Base-by-base conservation (phyloP, 2,113 vertebrate genomes). In the Stegastes partitus region DNA sequence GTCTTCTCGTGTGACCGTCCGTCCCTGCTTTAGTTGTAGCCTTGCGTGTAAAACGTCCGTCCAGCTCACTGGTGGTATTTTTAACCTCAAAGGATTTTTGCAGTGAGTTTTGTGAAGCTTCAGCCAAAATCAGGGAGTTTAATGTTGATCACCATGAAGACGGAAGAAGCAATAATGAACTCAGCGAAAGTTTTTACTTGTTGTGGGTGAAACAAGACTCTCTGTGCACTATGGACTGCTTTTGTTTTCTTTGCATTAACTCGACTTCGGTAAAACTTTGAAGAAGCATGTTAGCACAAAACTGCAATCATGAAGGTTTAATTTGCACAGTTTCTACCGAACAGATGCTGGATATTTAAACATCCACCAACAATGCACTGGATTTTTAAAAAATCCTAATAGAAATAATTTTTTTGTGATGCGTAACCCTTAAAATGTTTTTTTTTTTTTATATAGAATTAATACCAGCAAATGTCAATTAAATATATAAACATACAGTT, bases 101-200 rank as follows among this genome's bases (percentile, higher is more conserved):
- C 28, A 23, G 31, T 31, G 57, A 77, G 45, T 53, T 59, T 81
- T 22, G 1, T 68, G 0, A n/a, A 54, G 15, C 34, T 65, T 1
- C 31, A 39, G 25, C 12, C 39, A 72, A 65, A 81, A 76, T 89
- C 87, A 89, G 87, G 87, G 81, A 86, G 25, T 81, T 76, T 61
- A 21, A 68, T 26, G 15, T 85, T 79, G 5, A 22, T 21, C 23
- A 49, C 0, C 16, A 31, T 14, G 4, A 76, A 42, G n/a, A 72
- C 11, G 71, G 3, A 72, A 67, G 1, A 82, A 84, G 83, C 83
- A 89, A 89, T 88, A 85, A 84, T 51, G 50, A 69, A 50, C 28
- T 62, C 18, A 53, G 19, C 6, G 31, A 16, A 57, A 18, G 62
- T 23, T 16, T 57, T 49, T 64, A 56, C 42, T 37, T 55, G 31